A percentile compares a stretch with the other conserved stretches of the same genome.
Conservation (phyloP, 2,113 vertebrate species). For the Coracopsis vasa region DNA sequence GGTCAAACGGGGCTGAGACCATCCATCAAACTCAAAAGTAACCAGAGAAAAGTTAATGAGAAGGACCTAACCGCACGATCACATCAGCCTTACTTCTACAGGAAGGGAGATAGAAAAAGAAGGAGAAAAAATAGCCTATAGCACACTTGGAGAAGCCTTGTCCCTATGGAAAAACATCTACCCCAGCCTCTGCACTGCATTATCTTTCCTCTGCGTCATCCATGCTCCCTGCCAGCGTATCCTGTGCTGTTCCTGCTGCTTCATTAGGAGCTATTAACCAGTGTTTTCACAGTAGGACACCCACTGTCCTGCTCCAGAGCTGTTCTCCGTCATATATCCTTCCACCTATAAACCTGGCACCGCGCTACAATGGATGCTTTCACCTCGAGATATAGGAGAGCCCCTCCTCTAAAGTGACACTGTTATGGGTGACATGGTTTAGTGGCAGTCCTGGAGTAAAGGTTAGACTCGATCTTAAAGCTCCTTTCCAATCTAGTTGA, state of each 20-base stretch:
- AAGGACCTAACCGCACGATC: background rate
- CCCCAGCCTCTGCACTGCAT: background rate
- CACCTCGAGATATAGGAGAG: rapidly evolving
- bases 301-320: background rate
- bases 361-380: rapidly evolving
- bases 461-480: background rate
- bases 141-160: background rate
- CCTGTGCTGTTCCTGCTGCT: background rate
- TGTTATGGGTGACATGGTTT: background rate
- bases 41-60: background rate
- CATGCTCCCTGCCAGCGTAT: rapidly evolving
- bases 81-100: background rate
- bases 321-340: rapidly evolving
- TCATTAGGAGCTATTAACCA: rapidly evolving
- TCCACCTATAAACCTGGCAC: background rate
- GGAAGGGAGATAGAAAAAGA: background rate
- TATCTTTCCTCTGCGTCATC: background rate
- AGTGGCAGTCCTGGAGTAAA: background rate
- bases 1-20: background rate
- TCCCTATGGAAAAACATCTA: background rate
- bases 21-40: conserved; percentile 30
- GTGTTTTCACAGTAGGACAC: background rate
- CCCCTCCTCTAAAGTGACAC: rapidly evolving
- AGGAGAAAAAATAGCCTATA: background rate
- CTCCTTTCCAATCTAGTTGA: background rate